Percentiles rank a stretch among this genome's conserved stretches.
Evolutionary conservation across 2,888 invertebrate species (phyloP).

Genomic region (Pollenia labialis): DNA sequence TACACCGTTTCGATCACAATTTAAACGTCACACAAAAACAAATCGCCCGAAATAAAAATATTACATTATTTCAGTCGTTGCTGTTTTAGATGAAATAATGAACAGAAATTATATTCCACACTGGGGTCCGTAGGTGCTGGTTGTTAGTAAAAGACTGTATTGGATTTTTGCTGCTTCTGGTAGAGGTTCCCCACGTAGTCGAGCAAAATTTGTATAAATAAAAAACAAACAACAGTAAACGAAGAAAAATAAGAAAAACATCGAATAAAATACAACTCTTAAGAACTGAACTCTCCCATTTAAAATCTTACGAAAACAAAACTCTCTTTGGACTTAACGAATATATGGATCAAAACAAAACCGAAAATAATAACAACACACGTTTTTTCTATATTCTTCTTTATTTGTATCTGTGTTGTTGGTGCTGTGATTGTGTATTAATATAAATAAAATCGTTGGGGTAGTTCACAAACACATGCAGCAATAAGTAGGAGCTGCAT

Average conservation of each 20-base stretch:
- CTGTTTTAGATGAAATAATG: conserved; percentile 3
- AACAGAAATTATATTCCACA: conserved; percentile 49
- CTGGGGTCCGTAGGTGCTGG: conserved; percentile 58
- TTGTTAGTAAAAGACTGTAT: conserved; percentile 67
- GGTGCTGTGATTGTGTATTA: conserved; percentile 20
- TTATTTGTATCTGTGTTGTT: background rate
- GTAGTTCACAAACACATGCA: conserved; percentile 42
- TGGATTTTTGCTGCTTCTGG: conserved; percentile 56
- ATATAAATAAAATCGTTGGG: conserved; percentile 54
- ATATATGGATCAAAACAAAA: conserved; percentile 69
- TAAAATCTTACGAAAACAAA: conserved; percentile 11
- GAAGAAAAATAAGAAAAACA: conserved; percentile 34
- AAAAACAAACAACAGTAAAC: conserved; percentile 11
- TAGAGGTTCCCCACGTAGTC: conserved; percentile 71
- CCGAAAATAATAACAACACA: conserved; percentile 42
- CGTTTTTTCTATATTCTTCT: conserved; percentile 9
- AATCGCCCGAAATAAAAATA: conserved; percentile 55
- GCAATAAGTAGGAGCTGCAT: too few species aligned
- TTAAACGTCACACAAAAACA: conserved; percentile 29
- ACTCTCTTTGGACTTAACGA: conserved; percentile 52
- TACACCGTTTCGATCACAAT: conserved; percentile 14
- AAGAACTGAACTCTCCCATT: conserved; percentile 52
- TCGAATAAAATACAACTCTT: conserved; percentile 34
- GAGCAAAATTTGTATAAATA: conserved; percentile 36
- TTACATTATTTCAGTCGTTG: conserved; percentile 46